These are phyloP conservation scores for Acrobasis repandana DNA, from an alignment of 2,888 invertebrate species.

Conservation along the genomic window DNA sequence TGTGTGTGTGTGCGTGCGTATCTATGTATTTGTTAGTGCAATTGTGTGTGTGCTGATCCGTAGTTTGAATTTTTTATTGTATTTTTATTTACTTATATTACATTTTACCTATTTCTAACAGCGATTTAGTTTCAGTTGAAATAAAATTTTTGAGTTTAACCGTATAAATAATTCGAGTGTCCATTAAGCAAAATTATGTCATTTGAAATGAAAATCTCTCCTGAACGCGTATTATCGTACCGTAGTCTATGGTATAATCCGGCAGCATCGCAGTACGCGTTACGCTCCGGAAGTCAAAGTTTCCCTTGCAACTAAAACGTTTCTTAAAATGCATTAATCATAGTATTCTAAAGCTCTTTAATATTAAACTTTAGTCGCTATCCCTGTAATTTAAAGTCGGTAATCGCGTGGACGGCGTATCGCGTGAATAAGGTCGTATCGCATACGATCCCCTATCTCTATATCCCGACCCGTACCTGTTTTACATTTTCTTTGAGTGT, in stretches of 20 bases:
- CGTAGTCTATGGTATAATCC: constrained; percentile 44
- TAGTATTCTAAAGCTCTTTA: constrained; percentile 49
- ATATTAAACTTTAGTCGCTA: constrained; percentile 56
- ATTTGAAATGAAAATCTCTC: constrained; percentile 4
- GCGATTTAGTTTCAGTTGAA: too few relatives aligned
- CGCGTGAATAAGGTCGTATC: constrained; percentile 54
- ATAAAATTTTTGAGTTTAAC: not conserved
- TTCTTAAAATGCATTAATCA: constrained; percentile 72
- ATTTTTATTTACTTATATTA: too few relatives aligned
- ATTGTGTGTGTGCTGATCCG: too few relatives aligned
- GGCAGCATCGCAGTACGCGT: constrained; percentile 51
- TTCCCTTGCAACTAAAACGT: constrained; percentile 66
- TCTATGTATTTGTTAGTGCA: too few relatives aligned
- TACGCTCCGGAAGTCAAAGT: constrained; percentile 65
- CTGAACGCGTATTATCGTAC: constrained; percentile 4
- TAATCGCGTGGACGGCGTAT: constrained; percentile 44
- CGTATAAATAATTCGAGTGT: not conserved
- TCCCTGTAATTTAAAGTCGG: constrained; percentile 51
- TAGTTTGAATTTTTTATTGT: too few relatives aligned
- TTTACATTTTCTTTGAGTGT: constrained; percentile 59
- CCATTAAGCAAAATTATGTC: not conserved
- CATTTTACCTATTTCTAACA: too few relatives aligned
- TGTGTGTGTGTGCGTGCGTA: too few relatives aligned
- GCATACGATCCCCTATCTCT: constrained; percentile 39
- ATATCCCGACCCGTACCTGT: constrained; percentile 39